Base-by-base conservation (phyloP, 2,113 vertebrate species). In the Ceyx margarethae region DNA sequence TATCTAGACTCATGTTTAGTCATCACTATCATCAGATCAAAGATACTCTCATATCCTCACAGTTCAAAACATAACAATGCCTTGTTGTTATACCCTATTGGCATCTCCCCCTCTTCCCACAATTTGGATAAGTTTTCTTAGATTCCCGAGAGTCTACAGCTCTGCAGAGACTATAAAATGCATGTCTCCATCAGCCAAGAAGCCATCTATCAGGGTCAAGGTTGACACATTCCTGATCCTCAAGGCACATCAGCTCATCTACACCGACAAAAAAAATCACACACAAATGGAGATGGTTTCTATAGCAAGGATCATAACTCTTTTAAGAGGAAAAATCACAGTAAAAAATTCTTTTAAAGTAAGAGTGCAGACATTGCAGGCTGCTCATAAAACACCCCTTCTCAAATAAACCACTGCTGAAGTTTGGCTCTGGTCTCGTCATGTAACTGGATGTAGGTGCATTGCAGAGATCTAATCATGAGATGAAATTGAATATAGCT, bases 401-500 rank as follows among this genome's bases (percentile, higher is more conserved):
- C 33, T 58, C 25, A 91, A 92, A 66, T 48, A 79, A 90, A 79
- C 46, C 42, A 62, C 12, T 60, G 54, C 20, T 80, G 33, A 85
- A 81, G 51, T 91, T 82, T 92, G 78, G 33, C 77, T 76, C 67
- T 89, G 45, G 56, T 87, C 46, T 94, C 0, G 0, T 48, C 64
- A 23, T 73, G n/a, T 81, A 74, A 81, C 75, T 67, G 64, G 62
- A 72, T 79, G 89, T 76, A 65, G 66, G 42, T 67, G 60, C 26
- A 74, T 74, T 94, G 89, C 56, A 89, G 46, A 87, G 86, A 82
- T 89, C 51, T 79, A 90, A 92, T 89, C 81, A 77, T 4, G 5
- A 95, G 67, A 82, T 67, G 72, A 92, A 93, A 94, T 68, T 82
- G 72, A 92, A 93, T 91, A 91, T 50, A 85, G 64, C 26, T 89